phyloP scores from a whole-genome alignment of 1,140 invertebrate species.

The Tribolium castaneum region DNA sequence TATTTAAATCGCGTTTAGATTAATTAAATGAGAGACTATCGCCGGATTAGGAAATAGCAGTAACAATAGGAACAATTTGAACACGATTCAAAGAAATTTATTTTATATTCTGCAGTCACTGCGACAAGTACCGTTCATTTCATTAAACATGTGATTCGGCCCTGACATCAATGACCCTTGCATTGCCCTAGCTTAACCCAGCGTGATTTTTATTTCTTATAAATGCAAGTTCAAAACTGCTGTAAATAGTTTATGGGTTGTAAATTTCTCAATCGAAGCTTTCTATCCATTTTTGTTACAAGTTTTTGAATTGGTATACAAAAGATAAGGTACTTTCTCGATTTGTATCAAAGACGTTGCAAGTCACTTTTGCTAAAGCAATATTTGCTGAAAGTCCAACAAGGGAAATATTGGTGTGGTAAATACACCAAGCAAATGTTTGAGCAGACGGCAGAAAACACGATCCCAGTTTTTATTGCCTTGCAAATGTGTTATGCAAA shows the following conservation, averaged over 20 bases:
- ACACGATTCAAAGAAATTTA: neutral
- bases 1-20: constrained; percentile 5
- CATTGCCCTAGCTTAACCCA: neutral
- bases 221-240: neutral
- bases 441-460: neutral
- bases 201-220: neutral
- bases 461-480: neutral
- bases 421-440: neutral
- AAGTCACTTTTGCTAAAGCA: neutral
- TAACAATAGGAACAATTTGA: neutral
- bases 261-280: neutral
- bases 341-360: neutral
- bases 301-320: neutral
- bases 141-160: neutral
- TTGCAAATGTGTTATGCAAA: neutral
- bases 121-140: constrained; percentile 6
- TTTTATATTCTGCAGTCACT: neutral
- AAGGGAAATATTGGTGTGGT: neutral
- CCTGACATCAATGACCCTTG: constrained; percentile 15
- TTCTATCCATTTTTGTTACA: neutral
- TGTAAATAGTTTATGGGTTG: neutral
- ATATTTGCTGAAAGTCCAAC: neutral
- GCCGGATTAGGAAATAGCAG: neutral
- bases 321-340: neutral
- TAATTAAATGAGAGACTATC: neutral